These are phyloP conservation scores for Ichneumoninae sp. DNA, from an alignment of 2,888 invertebrate species.

Conservation along the genomic window DNA sequence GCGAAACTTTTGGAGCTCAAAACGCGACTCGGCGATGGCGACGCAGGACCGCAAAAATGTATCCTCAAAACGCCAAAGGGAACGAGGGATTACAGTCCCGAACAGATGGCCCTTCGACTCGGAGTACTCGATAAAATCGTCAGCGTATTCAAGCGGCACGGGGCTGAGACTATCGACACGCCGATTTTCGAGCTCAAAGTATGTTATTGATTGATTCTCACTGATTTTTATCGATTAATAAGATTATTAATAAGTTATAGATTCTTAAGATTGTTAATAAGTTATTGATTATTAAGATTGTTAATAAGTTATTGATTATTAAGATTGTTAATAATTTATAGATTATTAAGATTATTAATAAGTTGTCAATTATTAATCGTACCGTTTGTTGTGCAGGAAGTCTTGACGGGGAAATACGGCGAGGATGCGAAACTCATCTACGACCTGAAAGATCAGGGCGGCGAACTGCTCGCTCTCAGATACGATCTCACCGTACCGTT, in stretches of 20 bases:
- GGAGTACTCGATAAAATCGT: slow-evolving; percentile 94
- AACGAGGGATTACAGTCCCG: slow-evolving; percentile 97
- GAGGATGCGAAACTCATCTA: slow-evolving; percentile 99
- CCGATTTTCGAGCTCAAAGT: slow-evolving; percentile 99
- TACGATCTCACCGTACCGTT: slow-evolving; percentile 99
- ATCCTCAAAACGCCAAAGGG: slow-evolving; percentile 96
- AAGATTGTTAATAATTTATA: neutral
- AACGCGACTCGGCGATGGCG: slow-evolving; percentile 88
- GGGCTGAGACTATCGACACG: slow-evolving; percentile 99
- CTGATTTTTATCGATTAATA: neutral
- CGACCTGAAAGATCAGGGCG: slow-evolving; percentile 99
- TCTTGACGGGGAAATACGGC: slow-evolving; percentile 99
- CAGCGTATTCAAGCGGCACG: slow-evolving; percentile 96
- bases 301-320: neutral
- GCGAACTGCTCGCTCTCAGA: slow-evolving; percentile 97
- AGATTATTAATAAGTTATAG: no score
- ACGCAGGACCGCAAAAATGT: slow-evolving; percentile 89
- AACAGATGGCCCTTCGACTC: slow-evolving; percentile 97
- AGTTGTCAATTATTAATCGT: neutral
- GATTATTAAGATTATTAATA: neutral
- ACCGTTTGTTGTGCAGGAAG: slow-evolving; percentile 88
- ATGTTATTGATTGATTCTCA: slow-evolving; percentile 63
- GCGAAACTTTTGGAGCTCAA: slow-evolving; percentile 92
- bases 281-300: neutral
- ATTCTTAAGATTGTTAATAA: neutral